A percentile compares a stretch with the other conserved stretches of the same genome.
Conservation (phyloP, 2,113 vertebrate genomes). For the Octodon degus region DNA sequence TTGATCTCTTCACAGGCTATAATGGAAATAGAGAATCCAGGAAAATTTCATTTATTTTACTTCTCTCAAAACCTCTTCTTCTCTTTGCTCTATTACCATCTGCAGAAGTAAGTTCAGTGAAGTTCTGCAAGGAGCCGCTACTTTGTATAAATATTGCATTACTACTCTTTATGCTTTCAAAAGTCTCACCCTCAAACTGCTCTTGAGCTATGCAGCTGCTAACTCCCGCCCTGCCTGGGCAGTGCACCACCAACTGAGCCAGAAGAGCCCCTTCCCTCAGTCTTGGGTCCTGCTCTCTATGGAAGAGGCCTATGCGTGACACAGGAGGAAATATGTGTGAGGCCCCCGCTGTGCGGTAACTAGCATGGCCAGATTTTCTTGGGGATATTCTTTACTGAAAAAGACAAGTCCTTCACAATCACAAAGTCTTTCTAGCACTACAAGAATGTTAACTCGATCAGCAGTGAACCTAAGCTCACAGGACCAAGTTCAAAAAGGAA, state of each 20-base stretch:
- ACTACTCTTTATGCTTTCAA: background rate
- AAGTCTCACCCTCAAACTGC: background rate
- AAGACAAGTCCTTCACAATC: background rate
- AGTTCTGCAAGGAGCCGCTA: background rate
- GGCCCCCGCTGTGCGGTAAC: background rate
- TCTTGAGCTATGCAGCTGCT: background rate
- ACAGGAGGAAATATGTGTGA: background rate
- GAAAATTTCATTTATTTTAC: background rate
- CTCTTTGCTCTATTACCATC: background rate
- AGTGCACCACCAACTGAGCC: background rate
- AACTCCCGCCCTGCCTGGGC: background rate
- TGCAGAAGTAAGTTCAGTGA: background rate
- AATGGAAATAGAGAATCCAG: background rate
- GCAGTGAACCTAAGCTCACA: background rate
- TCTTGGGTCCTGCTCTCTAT: background rate
- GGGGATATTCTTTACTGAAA: background rate
- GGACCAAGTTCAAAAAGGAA: background rate
- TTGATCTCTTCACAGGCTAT: background rate
- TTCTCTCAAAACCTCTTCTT: constrained; percentile 38
- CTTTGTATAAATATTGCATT: background rate
- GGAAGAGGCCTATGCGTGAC: background rate
- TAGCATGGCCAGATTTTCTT: background rate
- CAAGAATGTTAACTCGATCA: background rate
- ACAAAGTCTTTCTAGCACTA: background rate
- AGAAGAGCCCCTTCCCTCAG: background rate